Evolutionary conservation across 2,888 invertebrate genomes (phyloP).

Genomic region (Eledona agricola): DNA sequence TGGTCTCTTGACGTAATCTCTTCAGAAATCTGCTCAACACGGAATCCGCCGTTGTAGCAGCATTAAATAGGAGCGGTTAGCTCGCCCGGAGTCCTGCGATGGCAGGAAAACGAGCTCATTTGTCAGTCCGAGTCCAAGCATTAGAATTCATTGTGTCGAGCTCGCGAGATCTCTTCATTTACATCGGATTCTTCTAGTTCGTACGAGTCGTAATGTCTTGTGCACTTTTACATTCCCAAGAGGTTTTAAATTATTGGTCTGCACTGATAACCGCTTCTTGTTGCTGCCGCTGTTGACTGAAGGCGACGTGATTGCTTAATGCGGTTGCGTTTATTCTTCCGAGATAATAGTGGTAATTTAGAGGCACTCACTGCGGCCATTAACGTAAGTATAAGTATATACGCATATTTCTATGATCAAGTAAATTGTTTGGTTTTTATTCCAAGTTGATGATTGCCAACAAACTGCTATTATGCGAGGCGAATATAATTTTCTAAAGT

Average conservation of each 20-base stretch:
- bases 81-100: conserved; percentile 11
- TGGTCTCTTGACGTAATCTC: conserved; percentile 4
- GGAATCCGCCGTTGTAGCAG: no score
- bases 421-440: no score
- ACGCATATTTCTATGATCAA: no score
- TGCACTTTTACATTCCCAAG: conserved; percentile 7
- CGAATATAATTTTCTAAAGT: no score
- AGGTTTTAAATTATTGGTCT: conserved; percentile 12
- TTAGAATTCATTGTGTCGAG: conserved; percentile 25
- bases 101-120: conserved; percentile 17
- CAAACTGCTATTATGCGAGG: no score
- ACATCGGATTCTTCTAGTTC: conserved; percentile 1
- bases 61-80: conserved; percentile 6
- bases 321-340: conserved; percentile 6
- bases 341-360: conserved; percentile 2
- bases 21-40: conserved; percentile 4
- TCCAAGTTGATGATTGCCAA: no score
- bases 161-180: conserved; percentile 27
- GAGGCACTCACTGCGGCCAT: background rate
- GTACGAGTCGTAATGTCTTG: conserved; percentile 6
- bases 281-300: conserved; percentile 10
- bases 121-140: conserved; percentile 9
- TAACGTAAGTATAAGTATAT: no score
- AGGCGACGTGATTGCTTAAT: conserved; percentile 17
- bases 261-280: conserved; percentile 1